phyloP scores from a whole-genome alignment of 1,140 invertebrate species.

The Ceratina calcarata region DNA sequence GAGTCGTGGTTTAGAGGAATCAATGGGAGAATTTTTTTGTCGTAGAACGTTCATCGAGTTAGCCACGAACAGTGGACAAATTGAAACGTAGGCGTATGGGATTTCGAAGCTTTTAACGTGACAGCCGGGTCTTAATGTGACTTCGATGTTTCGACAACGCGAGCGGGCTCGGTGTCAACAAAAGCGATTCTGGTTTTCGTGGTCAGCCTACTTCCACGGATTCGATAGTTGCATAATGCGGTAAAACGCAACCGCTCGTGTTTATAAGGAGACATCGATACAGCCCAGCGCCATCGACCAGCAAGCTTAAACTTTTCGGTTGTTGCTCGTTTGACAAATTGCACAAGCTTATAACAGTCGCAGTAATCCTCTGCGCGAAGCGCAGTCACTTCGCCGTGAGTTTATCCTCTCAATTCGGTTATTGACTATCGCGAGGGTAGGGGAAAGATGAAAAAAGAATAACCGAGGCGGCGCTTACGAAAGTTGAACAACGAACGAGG shows the following conservation, averaged over 20 bases:
- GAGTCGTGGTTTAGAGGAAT: no score
- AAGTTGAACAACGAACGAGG: constrained; percentile 26
- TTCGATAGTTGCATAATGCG: constrained; percentile 40
- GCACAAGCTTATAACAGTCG: not conserved
- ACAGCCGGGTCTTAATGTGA: constrained; percentile 52
- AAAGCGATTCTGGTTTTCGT: constrained; percentile 20
- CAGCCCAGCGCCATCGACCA: not conserved
- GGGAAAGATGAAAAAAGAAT: not conserved
- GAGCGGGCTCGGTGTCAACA: constrained; percentile 2
- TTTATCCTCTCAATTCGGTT: not conserved
- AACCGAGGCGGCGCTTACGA: not conserved
- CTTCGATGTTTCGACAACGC: constrained; percentile 53
- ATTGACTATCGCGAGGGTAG: not conserved
- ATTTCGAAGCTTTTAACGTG: constrained; percentile 16
- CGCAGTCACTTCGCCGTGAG: not conserved
- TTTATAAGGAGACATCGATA: constrained; percentile 36
- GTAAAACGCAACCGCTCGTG: constrained; percentile 40
- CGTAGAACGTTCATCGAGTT: not conserved
- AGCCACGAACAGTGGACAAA: constrained; percentile 20
- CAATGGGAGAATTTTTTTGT: no score
- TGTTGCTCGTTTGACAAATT: constrained; percentile 4
- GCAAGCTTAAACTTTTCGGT: not conserved
- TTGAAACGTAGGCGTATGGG: constrained; percentile 30
- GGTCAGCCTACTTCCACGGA: constrained; percentile 30
- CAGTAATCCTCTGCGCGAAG: constrained; percentile 1